phyloP scores from a whole-genome alignment of 2,113 vertebrate genomes.

The Cariama cristata region DNA sequence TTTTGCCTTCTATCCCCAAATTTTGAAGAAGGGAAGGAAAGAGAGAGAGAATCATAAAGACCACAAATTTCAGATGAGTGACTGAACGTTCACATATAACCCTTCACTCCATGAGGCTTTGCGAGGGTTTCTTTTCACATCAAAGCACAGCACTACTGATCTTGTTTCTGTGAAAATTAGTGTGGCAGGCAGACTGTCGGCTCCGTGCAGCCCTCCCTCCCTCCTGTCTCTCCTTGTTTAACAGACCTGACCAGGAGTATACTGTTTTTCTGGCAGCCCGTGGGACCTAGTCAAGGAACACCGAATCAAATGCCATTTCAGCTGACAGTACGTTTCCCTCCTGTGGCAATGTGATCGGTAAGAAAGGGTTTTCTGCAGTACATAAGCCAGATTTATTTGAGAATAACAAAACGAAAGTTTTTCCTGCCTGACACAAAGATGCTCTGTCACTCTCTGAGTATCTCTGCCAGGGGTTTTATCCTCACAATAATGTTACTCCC shows the following conservation, averaged over 20 bases:
- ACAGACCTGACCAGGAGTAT: background rate
- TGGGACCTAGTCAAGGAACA: background rate
- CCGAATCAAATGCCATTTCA: background rate
- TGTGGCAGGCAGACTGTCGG: background rate
- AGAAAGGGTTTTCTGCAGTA: background rate
- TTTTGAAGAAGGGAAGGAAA: background rate
- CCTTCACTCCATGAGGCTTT: background rate
- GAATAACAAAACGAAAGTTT: background rate
- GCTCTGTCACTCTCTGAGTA: background rate
- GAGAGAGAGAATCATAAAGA: background rate
- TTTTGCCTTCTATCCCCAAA: background rate
- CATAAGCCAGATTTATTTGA: background rate
- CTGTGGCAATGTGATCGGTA: background rate
- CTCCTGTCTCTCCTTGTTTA: background rate
- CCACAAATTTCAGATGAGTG: background rate
- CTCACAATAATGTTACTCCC: background rate
- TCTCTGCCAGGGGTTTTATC: background rate
- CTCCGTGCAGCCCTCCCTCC: background rate
- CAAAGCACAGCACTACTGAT: background rate
- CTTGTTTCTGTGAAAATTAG: background rate
- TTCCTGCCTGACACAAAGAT: background rate
- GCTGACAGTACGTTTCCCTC: background rate
- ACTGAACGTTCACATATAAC: background rate
- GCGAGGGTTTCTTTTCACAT: background rate
- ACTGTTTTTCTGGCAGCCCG: background rate